Conservation (phyloP, 2,797 vertebrate species). For the Lepilemur ruficaudatus region DNA sequence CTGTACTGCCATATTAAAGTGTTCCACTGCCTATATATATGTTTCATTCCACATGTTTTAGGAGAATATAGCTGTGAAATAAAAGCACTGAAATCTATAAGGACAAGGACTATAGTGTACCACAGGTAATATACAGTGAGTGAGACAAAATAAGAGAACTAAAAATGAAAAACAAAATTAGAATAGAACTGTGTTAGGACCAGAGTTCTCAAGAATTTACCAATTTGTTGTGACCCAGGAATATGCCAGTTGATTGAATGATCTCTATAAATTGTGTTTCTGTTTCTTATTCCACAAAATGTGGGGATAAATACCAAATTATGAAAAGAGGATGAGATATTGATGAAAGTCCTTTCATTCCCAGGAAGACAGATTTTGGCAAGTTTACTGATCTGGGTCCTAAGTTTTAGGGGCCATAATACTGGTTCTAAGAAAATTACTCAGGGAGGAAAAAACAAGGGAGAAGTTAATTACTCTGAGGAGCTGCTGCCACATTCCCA, state of each 20-base stretch:
- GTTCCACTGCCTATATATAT: background rate
- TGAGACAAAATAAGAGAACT: background rate
- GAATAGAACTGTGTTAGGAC: background rate
- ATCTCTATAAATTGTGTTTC: background rate
- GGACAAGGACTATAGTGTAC: background rate
- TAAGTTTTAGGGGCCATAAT: background rate
- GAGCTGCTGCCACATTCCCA: background rate
- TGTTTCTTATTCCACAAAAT: constrained; percentile 41
- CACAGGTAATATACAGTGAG: background rate
- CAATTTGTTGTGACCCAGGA: background rate
- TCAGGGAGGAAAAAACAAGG: background rate
- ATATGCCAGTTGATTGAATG: background rate
- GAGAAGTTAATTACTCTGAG: background rate
- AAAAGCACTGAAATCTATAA: background rate
- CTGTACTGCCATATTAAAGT: background rate
- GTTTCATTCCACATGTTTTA: background rate
- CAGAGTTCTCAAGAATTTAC: constrained; percentile 30
- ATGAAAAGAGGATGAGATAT: background rate
- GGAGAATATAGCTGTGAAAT: background rate
- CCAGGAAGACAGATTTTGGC: background rate
- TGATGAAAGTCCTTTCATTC: background rate
- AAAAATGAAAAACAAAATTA: constrained; percentile 14
- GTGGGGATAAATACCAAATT: background rate
- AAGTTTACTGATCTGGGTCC: background rate
- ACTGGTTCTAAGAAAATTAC: background rate